These are phyloP conservation scores for Tyrannus savana DNA, from an alignment of 2,113 vertebrate species.

Conservation along the genomic window DNA sequence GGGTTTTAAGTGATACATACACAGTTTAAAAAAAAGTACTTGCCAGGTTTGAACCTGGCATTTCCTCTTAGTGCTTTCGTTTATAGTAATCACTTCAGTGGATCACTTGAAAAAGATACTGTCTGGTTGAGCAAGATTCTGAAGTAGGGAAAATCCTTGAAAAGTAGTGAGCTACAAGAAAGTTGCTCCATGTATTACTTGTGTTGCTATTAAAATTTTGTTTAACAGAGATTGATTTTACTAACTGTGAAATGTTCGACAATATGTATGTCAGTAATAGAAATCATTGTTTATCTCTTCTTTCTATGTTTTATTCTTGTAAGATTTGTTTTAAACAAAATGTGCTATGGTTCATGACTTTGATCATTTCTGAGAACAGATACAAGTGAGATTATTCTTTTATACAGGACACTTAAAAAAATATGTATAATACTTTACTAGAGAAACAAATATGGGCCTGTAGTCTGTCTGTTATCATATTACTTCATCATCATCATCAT, in stretches of 20 bases:
- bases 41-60: neutral
- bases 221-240: neutral
- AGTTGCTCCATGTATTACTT: neutral
- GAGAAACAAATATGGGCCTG: neutral
- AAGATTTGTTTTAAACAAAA: slow-evolving; percentile 35
- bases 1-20: neutral
- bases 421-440: neutral
- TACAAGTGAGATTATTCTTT: neutral
- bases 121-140: neutral
- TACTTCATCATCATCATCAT: neutral
- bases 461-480: neutral
- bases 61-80: neutral
- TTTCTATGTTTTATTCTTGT: slow-evolving; percentile 24
- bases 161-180: neutral
- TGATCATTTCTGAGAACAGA: slow-evolving; percentile 23
- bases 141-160: neutral
- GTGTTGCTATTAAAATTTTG: neutral
- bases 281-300: neutral
- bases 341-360: neutral
- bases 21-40: neutral
- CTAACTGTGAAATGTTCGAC: neutral
- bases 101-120: neutral
- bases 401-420: neutral
- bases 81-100: neutral
- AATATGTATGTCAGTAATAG: slow-evolving; percentile 7